phyloP scores from a whole-genome alignment of 2,797 vertebrate species.

The Pantherophis vulpinus region DNA sequence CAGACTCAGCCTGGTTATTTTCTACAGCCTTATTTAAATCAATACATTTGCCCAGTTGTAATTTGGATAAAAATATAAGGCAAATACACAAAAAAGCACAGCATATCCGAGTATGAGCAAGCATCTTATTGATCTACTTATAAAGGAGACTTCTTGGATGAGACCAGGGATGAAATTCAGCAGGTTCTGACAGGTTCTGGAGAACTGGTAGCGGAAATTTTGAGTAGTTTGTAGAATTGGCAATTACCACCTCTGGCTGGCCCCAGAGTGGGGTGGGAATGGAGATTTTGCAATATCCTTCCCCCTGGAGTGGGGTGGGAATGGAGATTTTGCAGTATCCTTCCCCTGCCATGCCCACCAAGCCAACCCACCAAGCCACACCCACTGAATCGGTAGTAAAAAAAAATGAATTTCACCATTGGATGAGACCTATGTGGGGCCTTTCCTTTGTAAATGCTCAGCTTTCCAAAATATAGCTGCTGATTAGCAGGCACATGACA shows the following conservation, averaged over 20 bases:
- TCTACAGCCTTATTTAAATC: neutral
- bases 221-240: too few species aligned
- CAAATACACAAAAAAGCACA: neutral
- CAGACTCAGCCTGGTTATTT: neutral
- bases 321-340: too few species aligned
- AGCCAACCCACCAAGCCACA: too few species aligned
- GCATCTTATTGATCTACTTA: neutral
- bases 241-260: too few species aligned
- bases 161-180: neutral
- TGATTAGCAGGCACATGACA: neutral
- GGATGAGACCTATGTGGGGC: neutral
- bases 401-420: neutral
- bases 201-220: too few species aligned
- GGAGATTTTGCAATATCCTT: too few species aligned
- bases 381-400: too few species aligned
- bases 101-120: neutral
- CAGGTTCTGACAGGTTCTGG: too few species aligned
- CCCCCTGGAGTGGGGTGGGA: too few species aligned
- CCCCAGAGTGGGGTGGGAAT: too few species aligned
- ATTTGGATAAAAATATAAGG: neutral
- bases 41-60: neutral
- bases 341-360: too few species aligned
- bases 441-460: neutral
- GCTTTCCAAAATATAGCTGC: neutral
- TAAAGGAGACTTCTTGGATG: neutral